Evolutionary conservation across 2,113 vertebrate species (phyloP).

Genomic region (Oryzias woworae): DNA sequence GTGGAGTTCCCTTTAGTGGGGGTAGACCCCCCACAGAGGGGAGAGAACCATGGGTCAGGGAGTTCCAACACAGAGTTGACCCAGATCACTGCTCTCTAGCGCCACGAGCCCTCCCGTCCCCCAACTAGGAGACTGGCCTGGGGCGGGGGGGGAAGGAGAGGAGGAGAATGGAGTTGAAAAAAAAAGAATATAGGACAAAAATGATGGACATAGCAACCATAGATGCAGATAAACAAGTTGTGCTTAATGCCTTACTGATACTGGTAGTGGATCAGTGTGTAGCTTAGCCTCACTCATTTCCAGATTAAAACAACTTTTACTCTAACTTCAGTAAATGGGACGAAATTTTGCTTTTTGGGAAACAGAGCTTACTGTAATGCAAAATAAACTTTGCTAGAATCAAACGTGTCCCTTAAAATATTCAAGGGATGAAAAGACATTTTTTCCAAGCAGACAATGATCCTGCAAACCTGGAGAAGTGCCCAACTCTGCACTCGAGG

Average conservation of each 20-base stretch:
- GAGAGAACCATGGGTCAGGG: slow-evolving; percentile 82
- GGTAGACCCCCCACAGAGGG: slow-evolving; percentile 77
- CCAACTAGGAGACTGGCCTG: slow-evolving; percentile 63
- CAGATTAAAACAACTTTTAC: neutral
- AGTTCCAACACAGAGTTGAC: slow-evolving; percentile 94
- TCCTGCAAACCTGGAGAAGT: neutral
- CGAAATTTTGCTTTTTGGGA: neutral
- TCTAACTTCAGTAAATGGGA: neutral
- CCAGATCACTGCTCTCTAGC: slow-evolving; percentile 93
- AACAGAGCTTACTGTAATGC: neutral
- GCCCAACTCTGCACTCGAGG: neutral
- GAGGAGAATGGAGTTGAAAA: slow-evolving; percentile 52
- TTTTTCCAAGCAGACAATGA: neutral
- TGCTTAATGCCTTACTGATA: neutral
- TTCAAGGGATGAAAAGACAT: neutral
- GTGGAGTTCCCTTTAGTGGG: slow-evolving; percentile 93
- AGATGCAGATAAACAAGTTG: neutral
- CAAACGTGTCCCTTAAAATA: neutral
- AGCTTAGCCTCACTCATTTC: neutral
- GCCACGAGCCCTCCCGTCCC: slow-evolving; percentile 64
- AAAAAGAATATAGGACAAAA: slow-evolving; percentile 57
- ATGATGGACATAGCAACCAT: neutral
- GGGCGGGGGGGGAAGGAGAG: slow-evolving; percentile 65
- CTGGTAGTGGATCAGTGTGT: neutral
- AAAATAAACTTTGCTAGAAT: neutral